Conservation (phyloP, 2,797 vertebrate species). For the Siniperca undulata region DNA sequence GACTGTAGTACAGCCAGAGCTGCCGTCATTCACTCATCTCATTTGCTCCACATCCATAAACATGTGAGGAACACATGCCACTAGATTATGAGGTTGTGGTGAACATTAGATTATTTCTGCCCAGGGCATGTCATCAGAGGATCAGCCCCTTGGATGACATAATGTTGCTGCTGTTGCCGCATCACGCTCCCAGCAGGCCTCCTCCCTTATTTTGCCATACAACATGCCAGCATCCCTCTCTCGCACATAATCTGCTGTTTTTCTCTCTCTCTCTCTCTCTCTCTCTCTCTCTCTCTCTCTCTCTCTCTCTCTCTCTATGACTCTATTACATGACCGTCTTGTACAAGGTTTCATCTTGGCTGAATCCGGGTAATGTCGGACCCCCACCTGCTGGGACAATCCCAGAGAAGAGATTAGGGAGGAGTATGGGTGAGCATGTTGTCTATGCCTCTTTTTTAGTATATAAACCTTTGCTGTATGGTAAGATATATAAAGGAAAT, state of each 20-base stretch:
- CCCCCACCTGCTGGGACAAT: conserved; percentile 41
- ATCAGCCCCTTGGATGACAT: conserved; percentile 54
- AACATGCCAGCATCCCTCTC: conserved; percentile 11
- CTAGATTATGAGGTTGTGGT: conserved; percentile 40
- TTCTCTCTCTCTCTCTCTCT: neutral
- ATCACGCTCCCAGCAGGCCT: conserved; percentile 4
- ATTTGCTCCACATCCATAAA: conserved; percentile 38
- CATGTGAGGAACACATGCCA: conserved; percentile 48
- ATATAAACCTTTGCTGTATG: neutral
- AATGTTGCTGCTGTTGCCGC: conserved; percentile 35
- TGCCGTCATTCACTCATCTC: conserved; percentile 15
- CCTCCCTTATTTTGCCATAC: conserved; percentile 9
- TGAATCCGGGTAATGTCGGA: conserved; percentile 6
- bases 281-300: too few relatives aligned
- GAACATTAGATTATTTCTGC: conserved; percentile 34
- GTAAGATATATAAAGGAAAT: neutral
- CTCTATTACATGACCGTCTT: conserved; percentile 18
- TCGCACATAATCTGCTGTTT: conserved; percentile 37
- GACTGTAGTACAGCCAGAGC: conserved; percentile 16
- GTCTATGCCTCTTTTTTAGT: neutral
- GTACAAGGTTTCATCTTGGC: neutral
- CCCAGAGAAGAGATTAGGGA: conserved; percentile 31
- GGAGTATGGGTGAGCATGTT: neutral
- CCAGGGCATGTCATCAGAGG: conserved; percentile 45
- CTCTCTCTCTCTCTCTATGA: too few relatives aligned